These are phyloP conservation scores for Apis cerana DNA, from an alignment of 1,140 invertebrate genomes.

Conservation along the genomic window DNA sequence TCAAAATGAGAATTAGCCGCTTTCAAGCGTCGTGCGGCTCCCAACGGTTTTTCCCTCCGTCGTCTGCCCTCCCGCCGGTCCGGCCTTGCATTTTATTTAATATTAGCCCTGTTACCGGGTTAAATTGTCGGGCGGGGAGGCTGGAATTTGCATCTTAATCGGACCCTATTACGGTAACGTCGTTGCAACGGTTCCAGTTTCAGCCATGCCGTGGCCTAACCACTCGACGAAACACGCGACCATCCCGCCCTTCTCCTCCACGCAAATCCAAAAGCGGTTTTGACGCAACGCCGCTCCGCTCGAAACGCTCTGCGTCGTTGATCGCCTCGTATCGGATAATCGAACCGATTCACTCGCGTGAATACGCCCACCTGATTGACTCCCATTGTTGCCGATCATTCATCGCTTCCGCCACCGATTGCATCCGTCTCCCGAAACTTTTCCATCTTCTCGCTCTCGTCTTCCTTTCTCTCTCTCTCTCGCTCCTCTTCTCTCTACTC, in stretches of 20 bases:
- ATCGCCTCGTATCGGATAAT: conserved; percentile 72
- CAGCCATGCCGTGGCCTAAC: conserved; percentile 30
- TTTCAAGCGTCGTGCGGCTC: conserved; percentile 61
- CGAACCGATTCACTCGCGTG: conserved; percentile 74
- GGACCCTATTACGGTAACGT: conserved; percentile 76
- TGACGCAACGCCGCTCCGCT: conserved; percentile 2
- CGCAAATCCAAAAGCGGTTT: conserved; percentile 61
- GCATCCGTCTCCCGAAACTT: conserved; percentile 55
- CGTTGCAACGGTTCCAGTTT: conserved; percentile 65
- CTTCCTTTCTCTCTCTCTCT: neutral
- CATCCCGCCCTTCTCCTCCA: neutral
- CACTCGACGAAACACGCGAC: conserved; percentile 45
- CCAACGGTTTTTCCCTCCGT: conserved; percentile 8
- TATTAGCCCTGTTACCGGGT: conserved; percentile 73
- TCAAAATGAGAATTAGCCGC: conserved; percentile 75
- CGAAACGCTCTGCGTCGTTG: conserved; percentile 48
- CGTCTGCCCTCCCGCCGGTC: neutral
- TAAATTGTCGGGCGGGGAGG: conserved; percentile 73
- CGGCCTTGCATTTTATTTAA: conserved; percentile 72
- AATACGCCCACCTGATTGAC: conserved; percentile 77
- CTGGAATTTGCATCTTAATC: conserved; percentile 80
- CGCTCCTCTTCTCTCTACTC: neutral
- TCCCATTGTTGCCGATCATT: conserved; percentile 76
- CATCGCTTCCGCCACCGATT: conserved; percentile 67
- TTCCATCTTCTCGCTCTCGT: neutral